Evolutionary conservation across 2,797 vertebrate genomes (phyloP), one percentile per base, ranked within the genome.

Genomic region (Phalloptychus januarius): DNA sequence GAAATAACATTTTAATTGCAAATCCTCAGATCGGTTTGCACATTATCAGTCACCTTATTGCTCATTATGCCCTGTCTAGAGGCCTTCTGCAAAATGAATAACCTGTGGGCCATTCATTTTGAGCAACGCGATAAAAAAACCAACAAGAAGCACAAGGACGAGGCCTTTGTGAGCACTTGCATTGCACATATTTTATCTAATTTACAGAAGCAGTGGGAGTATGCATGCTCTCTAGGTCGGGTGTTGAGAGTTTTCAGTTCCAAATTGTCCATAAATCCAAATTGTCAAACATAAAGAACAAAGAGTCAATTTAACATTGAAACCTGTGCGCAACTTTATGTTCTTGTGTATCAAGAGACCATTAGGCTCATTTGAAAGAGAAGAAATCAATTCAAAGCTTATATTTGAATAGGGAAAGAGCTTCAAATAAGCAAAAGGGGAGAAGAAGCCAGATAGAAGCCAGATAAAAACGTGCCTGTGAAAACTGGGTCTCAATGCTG

Each of bases 61-160:
- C 48, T 76, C 33, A 54, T 88, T 86, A 88, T 91, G 85, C 87
- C 67, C 80, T 84, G 81, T 85, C 81, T 89, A 71, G 88, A 89
- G 88, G 89, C 86, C 74, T 46, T 56, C 78, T 86, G 67, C 73
- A 69, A 88, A 90, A 91, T 87, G 76, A 92, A 86, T 78, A 86
- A 83, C 81, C 80, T 2, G 42, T 82, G 75, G 83, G 83, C 77
- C 79, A 76, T 79, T 87, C 79, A 83, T 72, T 82, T 82, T 58
- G 58, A 70, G 72, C 69, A 85, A 85, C 79, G 73, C 77, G 83
- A 85, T 90, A 76, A 82, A 90, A 80, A n/a, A 79, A n/a, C 18
- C 72, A 79, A 71, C 16, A 77, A 81, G 33, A 75, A 74, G 75
- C 67, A 79, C 63, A 85, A 82, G 87, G 83, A 90, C 72, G 45